Conservation (phyloP, 2,797 vertebrate species). For the Squalus acanthias region DNA sequence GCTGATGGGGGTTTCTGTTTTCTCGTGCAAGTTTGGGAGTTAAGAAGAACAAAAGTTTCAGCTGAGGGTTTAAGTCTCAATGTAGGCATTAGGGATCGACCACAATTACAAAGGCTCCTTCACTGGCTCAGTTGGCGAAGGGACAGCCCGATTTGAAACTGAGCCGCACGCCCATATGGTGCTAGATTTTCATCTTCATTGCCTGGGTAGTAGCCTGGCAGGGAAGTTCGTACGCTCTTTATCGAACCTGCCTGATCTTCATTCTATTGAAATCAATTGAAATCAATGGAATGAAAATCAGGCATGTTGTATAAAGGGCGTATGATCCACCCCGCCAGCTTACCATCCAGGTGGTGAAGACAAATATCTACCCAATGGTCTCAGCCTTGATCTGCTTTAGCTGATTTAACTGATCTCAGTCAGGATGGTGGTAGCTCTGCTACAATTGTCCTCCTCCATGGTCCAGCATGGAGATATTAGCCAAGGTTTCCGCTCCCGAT, state of each 20-base stretch:
- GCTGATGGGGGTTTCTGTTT: neutral
- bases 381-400: too few relatives aligned
- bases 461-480: too few relatives aligned
- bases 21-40: neutral
- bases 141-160: neutral
- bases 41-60: neutral
- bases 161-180: neutral
- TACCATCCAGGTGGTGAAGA: too few relatives aligned
- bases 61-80: neutral
- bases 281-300: neutral
- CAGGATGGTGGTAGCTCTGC: too few relatives aligned
- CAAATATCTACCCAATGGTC: too few relatives aligned
- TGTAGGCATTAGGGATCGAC: neutral
- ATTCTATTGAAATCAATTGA: too few relatives aligned
- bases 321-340: too few relatives aligned
- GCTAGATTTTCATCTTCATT: too few relatives aligned
- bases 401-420: too few relatives aligned
- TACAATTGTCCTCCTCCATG: too few relatives aligned
- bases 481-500: too few relatives aligned
- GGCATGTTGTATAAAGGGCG: neutral
- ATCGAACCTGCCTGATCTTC: neutral
- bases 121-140: neutral
- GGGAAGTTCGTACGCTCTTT: neutral
- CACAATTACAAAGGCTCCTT: neutral
- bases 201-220: neutral